These are phyloP conservation scores for Megalops atlanticus DNA, from an alignment of 2,113 vertebrate genomes.

Conservation along the genomic window DNA sequence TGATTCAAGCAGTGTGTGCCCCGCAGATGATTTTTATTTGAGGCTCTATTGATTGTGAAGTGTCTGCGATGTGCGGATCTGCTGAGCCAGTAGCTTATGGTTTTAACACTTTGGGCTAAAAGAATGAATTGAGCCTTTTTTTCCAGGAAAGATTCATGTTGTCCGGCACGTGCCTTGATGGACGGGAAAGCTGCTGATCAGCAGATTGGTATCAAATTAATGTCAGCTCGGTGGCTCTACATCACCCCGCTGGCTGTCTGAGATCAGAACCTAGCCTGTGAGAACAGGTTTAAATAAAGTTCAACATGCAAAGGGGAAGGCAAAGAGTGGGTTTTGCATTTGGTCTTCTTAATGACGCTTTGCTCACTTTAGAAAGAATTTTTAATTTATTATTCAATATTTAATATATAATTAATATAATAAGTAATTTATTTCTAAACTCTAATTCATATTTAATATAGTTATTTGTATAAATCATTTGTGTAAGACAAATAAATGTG, in stretches of 20 bases:
- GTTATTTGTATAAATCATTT: too few species aligned
- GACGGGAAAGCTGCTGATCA: neutral
- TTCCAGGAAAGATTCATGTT: slow-evolving; percentile 19
- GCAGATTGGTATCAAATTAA: neutral
- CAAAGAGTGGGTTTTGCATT: neutral
- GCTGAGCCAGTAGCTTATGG: slow-evolving; percentile 57
- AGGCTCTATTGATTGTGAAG: slow-evolving; percentile 60
- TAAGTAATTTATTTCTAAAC: too few species aligned
- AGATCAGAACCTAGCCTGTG: neutral
- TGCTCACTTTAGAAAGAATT: neutral
- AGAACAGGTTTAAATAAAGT: neutral
- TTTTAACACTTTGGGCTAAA: slow-evolving; percentile 56
- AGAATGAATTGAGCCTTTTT: slow-evolving; percentile 50
- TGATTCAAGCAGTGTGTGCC: slow-evolving; percentile 41
- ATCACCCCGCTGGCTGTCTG: neutral
- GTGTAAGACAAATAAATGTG: too few species aligned
- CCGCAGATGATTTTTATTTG: slow-evolving; percentile 53
- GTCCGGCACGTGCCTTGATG: neutral
- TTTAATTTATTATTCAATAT: neutral
- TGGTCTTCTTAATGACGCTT: neutral
- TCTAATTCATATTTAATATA: too few species aligned
- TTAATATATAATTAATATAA: neutral
- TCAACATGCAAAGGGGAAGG: neutral
- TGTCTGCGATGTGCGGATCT: slow-evolving; percentile 40
- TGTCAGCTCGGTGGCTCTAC: neutral